Percentiles rank a stretch among this genome's conserved stretches.
phyloP scores from a whole-genome alignment of 1,140 invertebrate genomes.

The Drosophila truncata region DNA sequence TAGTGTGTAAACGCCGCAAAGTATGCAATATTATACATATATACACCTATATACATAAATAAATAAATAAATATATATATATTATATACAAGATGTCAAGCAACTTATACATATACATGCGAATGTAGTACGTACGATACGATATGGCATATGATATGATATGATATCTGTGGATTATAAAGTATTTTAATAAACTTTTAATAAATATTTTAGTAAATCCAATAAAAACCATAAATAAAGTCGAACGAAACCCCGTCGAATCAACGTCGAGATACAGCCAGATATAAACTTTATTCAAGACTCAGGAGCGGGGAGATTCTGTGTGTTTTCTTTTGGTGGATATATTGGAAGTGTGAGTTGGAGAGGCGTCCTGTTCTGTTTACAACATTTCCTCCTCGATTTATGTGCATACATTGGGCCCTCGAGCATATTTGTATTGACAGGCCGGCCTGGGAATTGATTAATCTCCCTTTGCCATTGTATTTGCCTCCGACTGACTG shows the following conservation, averaged over 20 bases:
- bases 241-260: slow-evolving; percentile 27
- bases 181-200: slow-evolving; percentile 84
- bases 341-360: not conserved
- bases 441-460: slow-evolving; percentile 62
- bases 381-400: slow-evolving; percentile 49
- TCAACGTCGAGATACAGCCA: slow-evolving; percentile 17
- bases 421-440: slow-evolving; percentile 66
- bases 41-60: slow-evolving; percentile 50
- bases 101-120: slow-evolving; percentile 53
- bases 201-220: slow-evolving; percentile 82
- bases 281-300: not conserved
- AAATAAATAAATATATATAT: slow-evolving; percentile 47
- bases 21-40: slow-evolving; percentile 79
- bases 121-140: slow-evolving; percentile 61
- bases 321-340: slow-evolving; percentile 49
- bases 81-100: slow-evolving; percentile 58
- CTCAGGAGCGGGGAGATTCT: slow-evolving; percentile 2
- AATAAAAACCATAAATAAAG: slow-evolving; percentile 44
- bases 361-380: slow-evolving; percentile 4
- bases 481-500: slow-evolving; percentile 37
- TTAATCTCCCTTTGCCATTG: slow-evolving; percentile 60
- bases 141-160: slow-evolving; percentile 67
- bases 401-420: slow-evolving; percentile 72
- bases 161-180: slow-evolving; percentile 73
- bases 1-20: slow-evolving; percentile 80